Evolutionary conservation across 1,140 invertebrate genomes (phyloP), one percentile per base, ranked within the genome.

Genomic region (Drosophila nasuta): DNA sequence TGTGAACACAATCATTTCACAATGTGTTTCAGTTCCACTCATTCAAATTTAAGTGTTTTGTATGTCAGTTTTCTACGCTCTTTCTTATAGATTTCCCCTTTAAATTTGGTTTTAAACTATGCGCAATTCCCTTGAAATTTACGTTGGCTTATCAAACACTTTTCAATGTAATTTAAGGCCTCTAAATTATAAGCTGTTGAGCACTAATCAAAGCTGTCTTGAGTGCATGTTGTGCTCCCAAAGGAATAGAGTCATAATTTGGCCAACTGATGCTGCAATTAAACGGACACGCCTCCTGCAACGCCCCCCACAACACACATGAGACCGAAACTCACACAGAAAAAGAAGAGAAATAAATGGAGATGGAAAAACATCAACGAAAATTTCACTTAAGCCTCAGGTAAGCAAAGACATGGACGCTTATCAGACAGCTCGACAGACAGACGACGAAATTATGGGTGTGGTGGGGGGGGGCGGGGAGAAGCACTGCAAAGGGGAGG

Each of bases 321-420:
- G 7, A 38, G 13, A 38, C 35, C 7, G 1, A 38, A 33, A 25
- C 28, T 63, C 66, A 43, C 45, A 45, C n/a, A n/a, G 1, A 30
- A 10, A 41, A n/a, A 25, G 7, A 54, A 1, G 52, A 17, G 76
- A 63, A 1, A 28, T 1, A 35, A 30, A 15, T 2, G 15, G 33
- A 15, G 15, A 10, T 49, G 25, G 51, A 57, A 63, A 58, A 57
- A 57, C 43, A 51, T 48, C 57, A 70, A 75, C 65, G 51, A 75
- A 69, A 67, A 87, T 79, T 87, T 86, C 82, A 87, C 82, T 88
- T 87, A 87, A 87, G 79, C 83, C 77, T 46, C 83, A 89, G 83
- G 85, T 89, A 89, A 70, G 51, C 48, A 28, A 49, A 75, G 80
- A 74, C 74, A 71, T 57, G 17, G 66, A 60, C 56, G 82, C 83